These are phyloP conservation scores for Phocides pigmalion DNA, from an alignment of 1,140 invertebrate species.

Conservation along the genomic window DNA sequence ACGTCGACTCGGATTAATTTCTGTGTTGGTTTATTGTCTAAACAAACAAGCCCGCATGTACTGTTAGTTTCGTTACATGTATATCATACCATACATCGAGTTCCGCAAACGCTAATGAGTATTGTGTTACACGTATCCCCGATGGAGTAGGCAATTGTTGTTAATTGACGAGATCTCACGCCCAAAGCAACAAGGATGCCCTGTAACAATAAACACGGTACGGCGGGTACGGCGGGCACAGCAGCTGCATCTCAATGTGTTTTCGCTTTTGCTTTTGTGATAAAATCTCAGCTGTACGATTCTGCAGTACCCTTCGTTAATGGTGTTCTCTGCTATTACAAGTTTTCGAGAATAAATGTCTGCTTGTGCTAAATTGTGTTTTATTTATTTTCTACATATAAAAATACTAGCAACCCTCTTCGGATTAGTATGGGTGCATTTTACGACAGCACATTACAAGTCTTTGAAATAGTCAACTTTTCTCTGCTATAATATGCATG, in stretches of 20 bases:
- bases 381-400: no score
- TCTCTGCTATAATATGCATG: no score
- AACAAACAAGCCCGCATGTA: conserved; percentile 14
- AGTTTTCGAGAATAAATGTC: conserved; percentile 5
- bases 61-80: not conserved
- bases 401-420: no score
- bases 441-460: no score
- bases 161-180: conserved; percentile 36
- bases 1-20: conserved; percentile 14
- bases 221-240: not conserved
- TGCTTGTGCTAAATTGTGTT: no score
- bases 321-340: no score
- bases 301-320: no score
- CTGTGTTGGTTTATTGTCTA: conserved; percentile 2
- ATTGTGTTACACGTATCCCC: conserved; percentile 18
- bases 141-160: conserved; percentile 19
- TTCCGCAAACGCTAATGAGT: conserved; percentile 14
- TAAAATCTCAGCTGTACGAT: conserved; percentile 18
- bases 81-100: not conserved
- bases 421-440: no score
- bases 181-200: not conserved
- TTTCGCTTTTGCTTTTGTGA: conserved; percentile 3
- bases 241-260: conserved; percentile 27
- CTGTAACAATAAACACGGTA: conserved; percentile 31
- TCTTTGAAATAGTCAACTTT: no score